These are phyloP conservation scores for Myrmecophaga tridactyla DNA, from an alignment of 2,113 vertebrate species.

Conservation along the genomic window DNA sequence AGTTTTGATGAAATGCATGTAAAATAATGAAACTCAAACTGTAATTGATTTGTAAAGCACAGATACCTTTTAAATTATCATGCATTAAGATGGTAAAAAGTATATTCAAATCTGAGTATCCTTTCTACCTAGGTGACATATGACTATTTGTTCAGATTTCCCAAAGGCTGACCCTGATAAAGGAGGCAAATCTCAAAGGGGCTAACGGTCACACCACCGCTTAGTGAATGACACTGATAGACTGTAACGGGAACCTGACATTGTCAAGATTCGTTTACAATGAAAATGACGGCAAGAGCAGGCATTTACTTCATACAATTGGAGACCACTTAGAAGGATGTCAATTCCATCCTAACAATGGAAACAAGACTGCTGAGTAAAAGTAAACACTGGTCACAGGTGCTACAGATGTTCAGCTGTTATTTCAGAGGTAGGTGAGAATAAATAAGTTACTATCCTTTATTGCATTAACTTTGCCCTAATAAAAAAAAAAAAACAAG, in stretches of 20 bases:
- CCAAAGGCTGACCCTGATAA: constrained; percentile 73
- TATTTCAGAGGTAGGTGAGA: not conserved
- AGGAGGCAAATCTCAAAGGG: constrained; percentile 74
- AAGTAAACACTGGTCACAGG: constrained; percentile 15
- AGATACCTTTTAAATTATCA: not conserved
- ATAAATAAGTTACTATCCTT: not conserved
- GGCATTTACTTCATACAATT: constrained; percentile 64
- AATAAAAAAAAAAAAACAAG: not conserved
- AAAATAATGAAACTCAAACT: not conserved
- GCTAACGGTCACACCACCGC: constrained; percentile 41
- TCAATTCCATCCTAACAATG: constrained; percentile 8
- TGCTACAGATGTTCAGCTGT: not conserved
- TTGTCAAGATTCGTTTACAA: constrained; percentile 76
- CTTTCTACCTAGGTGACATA: constrained; percentile 56
- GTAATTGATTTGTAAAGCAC: not conserved
- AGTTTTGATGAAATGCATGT: not conserved
- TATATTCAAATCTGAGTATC: constrained; percentile 28
- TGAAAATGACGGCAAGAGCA: constrained; percentile 67
- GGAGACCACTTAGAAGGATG: constrained; percentile 73
- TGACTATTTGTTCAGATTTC: constrained; percentile 62
- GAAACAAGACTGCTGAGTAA: not conserved
- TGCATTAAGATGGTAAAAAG: constrained; percentile 21
- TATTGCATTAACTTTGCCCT: not conserved
- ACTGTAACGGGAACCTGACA: constrained; percentile 70
- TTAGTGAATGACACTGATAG: constrained; percentile 78